Evolutionary conservation across 2,797 vertebrate species (phyloP), one percentile per base, ranked within the genome.

Genomic region (Pseudochirops corinnae): DNA sequence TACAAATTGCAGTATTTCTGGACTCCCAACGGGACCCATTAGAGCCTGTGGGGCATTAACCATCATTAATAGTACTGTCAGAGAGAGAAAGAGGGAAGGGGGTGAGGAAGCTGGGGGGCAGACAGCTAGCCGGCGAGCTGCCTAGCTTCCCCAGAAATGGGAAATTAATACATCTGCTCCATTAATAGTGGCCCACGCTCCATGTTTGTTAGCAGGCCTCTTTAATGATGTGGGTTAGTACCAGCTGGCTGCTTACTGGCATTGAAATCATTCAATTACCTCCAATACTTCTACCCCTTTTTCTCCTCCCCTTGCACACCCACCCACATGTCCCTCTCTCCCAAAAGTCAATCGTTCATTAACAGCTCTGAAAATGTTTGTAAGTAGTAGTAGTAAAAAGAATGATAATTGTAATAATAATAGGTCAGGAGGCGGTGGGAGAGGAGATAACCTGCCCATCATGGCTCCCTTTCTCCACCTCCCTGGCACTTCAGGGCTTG

Each of bases 11-110:
- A 99, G 99, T 99, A 99, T 99, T 99, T 99, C 99, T 99, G 99
- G 99, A 99, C 99, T 99, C 99, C 99, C 99, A 99, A 99, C 98
- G 99, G 99, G 99, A 99, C 99, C 99, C 99, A 99, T 99, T 99
- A 99, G 99, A 99, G 99, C 99, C 99, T 99, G 99, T 99, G 99
- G 99, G 99, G 99, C 99, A 99, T 99, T 99, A 99, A 99, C 99
- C 99, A 99, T 99, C 99, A 99, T 99, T 99, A 99, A 99, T 97
- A 97, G 97, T 96, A 94, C 97, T 97, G 97, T 97, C 95, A 96
- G 95, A 95, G 93, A 55, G 74, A 31, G 21, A 56, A 92, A 93
- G 39, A 93, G 74, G 55, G 52, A 82, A 50, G 94, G 55, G 97
- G 98, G 96, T 91, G 60, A 98, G 98, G 98, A 97, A 96, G 98